phyloP scores from a whole-genome alignment of 2,113 vertebrate genomes.

The Melanerpes formicivorus region DNA sequence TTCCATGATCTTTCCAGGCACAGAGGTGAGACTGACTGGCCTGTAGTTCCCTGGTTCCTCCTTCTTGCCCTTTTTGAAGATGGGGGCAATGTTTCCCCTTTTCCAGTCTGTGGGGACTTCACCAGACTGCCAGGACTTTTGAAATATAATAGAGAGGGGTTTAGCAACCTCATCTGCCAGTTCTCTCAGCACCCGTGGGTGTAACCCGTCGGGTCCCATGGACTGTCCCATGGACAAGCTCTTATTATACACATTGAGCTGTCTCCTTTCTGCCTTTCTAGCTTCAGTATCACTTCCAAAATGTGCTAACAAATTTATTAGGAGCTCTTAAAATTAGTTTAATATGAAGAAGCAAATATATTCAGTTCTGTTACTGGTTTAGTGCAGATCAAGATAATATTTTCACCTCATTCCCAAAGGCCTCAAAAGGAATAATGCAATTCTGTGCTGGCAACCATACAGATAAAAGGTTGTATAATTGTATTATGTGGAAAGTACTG shows the following conservation, averaged over 20 bases:
- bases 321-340: conserved; percentile 40
- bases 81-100: no score
- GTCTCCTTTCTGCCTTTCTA: conserved; percentile 4
- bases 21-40: no score
- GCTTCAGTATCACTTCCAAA: background rate
- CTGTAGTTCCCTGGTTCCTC: no score
- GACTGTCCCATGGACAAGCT: no score
- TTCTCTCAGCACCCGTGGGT: no score
- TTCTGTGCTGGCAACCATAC: conserved; percentile 7
- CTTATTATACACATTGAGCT: background rate
- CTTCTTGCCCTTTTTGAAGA: no score
- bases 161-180: no score
- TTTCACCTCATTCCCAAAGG: conserved; percentile 39
- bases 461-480: conserved; percentile 44
- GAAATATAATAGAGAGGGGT: no score
- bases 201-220: no score
- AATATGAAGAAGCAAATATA: conserved; percentile 32
- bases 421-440: conserved; percentile 19
- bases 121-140: no score
- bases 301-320: conserved; percentile 46
- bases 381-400: conserved; percentile 48
- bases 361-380: conserved; percentile 33
- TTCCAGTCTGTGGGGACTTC: no score
- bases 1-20: no score
- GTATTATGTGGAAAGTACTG: conserved; percentile 37